Percentiles rank a stretch among this genome's conserved stretches.
These are phyloP conservation scores for Oreochromis mossambicus DNA, from an alignment of 2,797 vertebrate genomes.

Conservation along the genomic window DNA sequence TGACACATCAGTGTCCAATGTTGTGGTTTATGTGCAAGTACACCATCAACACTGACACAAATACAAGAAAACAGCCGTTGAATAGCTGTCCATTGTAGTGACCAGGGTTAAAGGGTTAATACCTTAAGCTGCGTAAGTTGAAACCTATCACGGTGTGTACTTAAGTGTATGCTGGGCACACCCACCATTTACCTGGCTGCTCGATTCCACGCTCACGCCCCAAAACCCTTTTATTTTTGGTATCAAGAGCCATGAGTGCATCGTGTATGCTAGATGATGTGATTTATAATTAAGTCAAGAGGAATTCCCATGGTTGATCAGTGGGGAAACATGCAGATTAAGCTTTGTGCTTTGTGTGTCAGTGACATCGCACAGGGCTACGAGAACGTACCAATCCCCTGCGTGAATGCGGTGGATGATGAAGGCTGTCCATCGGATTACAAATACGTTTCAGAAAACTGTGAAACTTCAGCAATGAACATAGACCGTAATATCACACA, in stretches of 20 bases:
- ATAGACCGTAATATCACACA: constrained; percentile 95
- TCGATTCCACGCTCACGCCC: neutral
- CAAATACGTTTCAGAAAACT: constrained; percentile 94
- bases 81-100: neutral
- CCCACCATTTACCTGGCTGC: neutral
- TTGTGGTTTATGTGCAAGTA: neutral
- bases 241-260: neutral
- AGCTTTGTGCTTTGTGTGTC: neutral
- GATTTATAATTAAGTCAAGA: neutral
- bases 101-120: neutral
- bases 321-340: neutral
- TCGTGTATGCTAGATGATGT: neutral
- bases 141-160: neutral
- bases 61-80: neutral
- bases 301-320: neutral
- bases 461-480: constrained; percentile 94
- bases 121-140: neutral
- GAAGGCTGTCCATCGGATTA: constrained; percentile 90
- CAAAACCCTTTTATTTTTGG: neutral
- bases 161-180: neutral
- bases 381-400: constrained; percentile 91
- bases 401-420: constrained; percentile 89
- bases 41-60: neutral
- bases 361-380: constrained; percentile 92
- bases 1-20: neutral